A percentile compares a stretch with the other conserved stretches of the same genome.
These are phyloP conservation scores for Eucriotettix oculatus DNA, from an alignment of 2,888 invertebrate species.

Conservation along the genomic window DNA sequence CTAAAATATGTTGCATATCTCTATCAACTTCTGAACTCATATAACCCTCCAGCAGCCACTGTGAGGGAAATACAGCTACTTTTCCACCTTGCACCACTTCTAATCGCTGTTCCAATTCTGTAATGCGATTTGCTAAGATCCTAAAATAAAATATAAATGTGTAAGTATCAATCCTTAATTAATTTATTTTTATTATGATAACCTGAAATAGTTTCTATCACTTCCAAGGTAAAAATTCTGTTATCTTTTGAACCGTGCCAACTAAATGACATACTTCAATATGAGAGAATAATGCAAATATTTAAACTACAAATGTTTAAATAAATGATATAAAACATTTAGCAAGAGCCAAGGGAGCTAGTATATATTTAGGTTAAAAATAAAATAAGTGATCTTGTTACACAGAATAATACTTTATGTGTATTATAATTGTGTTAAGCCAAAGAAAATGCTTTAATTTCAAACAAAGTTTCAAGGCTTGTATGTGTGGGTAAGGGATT, in stretches of 20 bases:
- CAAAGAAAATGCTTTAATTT: no score
- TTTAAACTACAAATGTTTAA: no score
- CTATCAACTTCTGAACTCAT: conserved; percentile 33
- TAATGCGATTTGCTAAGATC: conserved; percentile 62
- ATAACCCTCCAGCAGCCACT: conserved; percentile 47
- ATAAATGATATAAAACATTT: no score
- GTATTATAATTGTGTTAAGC: no score
- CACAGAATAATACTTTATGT: no score
- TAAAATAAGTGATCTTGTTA: no score
- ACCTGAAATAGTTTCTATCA: background rate
- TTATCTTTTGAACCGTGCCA: background rate
- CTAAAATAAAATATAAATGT: conserved; percentile 25
- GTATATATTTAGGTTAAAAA: no score
- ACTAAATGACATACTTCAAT: no score
- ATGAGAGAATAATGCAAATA: no score
- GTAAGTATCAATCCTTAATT: background rate
- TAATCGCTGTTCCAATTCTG: conserved; percentile 63
- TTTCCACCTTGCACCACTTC: conserved; percentile 40
- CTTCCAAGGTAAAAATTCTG: background rate
- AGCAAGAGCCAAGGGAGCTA: no score
- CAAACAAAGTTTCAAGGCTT: no score
- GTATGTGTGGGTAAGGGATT: no score
- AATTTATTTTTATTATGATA: background rate
- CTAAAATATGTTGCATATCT: conserved; percentile 20
- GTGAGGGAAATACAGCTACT: conserved; percentile 41